Evolutionary conservation across 1,140 invertebrate genomes (phyloP), one percentile per base, ranked within the genome.

Genomic region (Caenorhabditis briggsae): DNA sequence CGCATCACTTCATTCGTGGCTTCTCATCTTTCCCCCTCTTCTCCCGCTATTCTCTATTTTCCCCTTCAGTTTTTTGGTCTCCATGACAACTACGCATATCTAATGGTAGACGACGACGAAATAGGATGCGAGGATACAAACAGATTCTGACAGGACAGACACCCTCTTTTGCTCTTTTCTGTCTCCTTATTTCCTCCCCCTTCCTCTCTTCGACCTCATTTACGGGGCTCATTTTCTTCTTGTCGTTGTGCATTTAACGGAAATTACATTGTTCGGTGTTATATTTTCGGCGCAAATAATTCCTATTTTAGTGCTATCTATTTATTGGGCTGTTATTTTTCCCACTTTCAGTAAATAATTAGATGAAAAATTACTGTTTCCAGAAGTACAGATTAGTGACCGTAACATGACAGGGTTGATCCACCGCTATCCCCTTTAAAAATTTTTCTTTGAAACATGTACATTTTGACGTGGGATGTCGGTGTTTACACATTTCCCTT

Each of bases 121-220:
- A 33, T 33, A 33, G 11, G 14, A n/a, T 23, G 70, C 33, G 70
- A 46, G 53, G 70, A 78, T 78, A 46, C 43, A 78, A 78, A 78
- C 70, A 50, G 46, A 78, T 78, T 78, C 46, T 50, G 70, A 78
- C 70, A 78, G 70, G 46, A 78, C 2, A 70, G 64, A 25, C 25
- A 61, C 25, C 59, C 9, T 16, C 25, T 18, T 46, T 78, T 43
- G 12, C 12, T 78, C 70, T 41, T 33, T 33, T 5, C 50, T 33
- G 5, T 53, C 16, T 2, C 33, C 56, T 61, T 33, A 33, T 33
- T 33, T 33, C 33, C 46, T 43, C 50, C 20, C 46, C 25, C 33
- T 33, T 46, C 50, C 46, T 12, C 53, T n/a, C 48, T 78, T 78
- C 9, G 46, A 23, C 12, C 70, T 78, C 33, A 50, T 78, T 78